These are phyloP conservation scores for Troilus luridus DNA, from an alignment of 2,888 invertebrate species.

Conservation along the genomic window DNA sequence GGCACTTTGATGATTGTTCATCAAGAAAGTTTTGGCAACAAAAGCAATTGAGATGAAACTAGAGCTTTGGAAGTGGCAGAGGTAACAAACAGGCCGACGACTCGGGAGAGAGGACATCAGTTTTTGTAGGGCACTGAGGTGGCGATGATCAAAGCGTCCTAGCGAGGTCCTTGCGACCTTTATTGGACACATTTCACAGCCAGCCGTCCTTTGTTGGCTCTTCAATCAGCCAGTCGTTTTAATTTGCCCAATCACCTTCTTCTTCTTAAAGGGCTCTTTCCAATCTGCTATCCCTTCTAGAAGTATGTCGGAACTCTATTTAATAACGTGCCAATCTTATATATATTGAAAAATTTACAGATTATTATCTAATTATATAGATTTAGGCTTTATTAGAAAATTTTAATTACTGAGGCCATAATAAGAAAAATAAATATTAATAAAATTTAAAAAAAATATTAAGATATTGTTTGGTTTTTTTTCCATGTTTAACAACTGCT, in stretches of 20 bases:
- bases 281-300: background rate
- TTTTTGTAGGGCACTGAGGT: conserved; percentile 24
- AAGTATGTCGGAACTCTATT: background rate
- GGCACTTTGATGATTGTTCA: conserved; percentile 18
- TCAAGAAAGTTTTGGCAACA: conserved; percentile 41
- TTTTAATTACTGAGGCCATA: too few relatives aligned
- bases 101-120: background rate
- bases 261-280: background rate
- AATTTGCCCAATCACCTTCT: conserved; percentile 19
- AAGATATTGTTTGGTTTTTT: too few relatives aligned
- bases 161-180: background rate
- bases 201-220: background rate
- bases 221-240: conserved; percentile 3
- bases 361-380: too few relatives aligned
- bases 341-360: too few relatives aligned
- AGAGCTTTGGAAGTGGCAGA: background rate
- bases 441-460: too few relatives aligned
- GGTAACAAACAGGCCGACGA: background rate
- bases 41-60: conserved; percentile 37
- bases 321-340: background rate
- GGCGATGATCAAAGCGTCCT: conserved; percentile 10
- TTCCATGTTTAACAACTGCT: too few relatives aligned
- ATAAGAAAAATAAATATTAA: too few relatives aligned
- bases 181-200: conserved; percentile 39
- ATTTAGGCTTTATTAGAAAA: too few relatives aligned